Evolutionary conservation across 2,888 invertebrate species (phyloP), one percentile per base, ranked within the genome.

Genomic region (Trichopria drosophilae): DNA sequence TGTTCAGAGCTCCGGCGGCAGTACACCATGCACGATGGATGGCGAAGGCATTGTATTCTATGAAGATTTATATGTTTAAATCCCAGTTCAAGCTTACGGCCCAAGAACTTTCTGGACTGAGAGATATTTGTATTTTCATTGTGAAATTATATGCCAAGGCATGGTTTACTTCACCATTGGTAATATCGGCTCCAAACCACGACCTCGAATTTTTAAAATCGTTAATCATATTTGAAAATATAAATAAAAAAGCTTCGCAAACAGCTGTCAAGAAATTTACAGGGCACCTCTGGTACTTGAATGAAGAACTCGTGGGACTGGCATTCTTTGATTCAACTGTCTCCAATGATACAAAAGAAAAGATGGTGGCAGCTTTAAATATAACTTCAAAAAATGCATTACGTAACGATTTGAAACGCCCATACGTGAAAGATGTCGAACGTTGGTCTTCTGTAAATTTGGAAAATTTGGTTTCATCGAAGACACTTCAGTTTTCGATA

Each of bases 11-110:
- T 35, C 45, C 35, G 3, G 45, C 35, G n/a, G 45, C 45, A 13
- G 36, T 45, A 36, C 45, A 46, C 39, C 28, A 46, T 9, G 46
- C 46, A 3, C 35, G 46, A 39, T 39, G 37, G 46, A 46, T 46
- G 46, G 10, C 46, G 10, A 36, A 36, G 12, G 46, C 46, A 16
- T 29, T 46, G 4, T 46, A 46, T 29, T 26, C 37, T 12, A 20
- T 46, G 3, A 46, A 46, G 37, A 46, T 46, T 26, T 37, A 36
- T 19, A 23, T 39, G 19, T 46, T 46, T 23, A 45, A 10, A 19
- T 19, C 24, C 16, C 36, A 46, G 19, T 37, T 46, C 7, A 18
- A 37, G 19, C 19, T 45, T 10, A 35, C 12, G 9, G 28, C 28
- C 28, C 10, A 13, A 36, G 45, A 45, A 36, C 28, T 35, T 28